Conservation (phyloP, 2,888 invertebrate genomes). For the Meiosimyza platycephala region DNA sequence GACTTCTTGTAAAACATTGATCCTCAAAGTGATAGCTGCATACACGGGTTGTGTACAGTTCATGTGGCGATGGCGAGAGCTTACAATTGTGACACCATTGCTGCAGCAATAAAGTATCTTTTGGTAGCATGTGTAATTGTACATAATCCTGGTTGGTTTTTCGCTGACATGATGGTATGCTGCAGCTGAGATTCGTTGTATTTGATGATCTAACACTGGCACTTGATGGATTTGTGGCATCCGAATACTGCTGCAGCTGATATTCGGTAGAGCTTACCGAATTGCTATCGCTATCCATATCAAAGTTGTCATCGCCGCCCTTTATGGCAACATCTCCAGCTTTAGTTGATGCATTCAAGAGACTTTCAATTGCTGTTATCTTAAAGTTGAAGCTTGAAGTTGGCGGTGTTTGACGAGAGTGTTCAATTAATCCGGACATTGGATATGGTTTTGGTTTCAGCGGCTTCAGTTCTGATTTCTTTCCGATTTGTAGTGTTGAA, state of each 20-base stretch:
- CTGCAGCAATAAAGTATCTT: constrained; percentile 32
- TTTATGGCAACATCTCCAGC: background rate
- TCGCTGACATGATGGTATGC: constrained; percentile 18
- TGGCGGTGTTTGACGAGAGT: background rate
- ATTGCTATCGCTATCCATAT: too few species aligned
- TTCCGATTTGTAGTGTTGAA: too few species aligned
- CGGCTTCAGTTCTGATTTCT: too few species aligned
- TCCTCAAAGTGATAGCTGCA: constrained; percentile 41
- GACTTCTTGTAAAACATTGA: constrained; percentile 38
- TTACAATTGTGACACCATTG: constrained; percentile 45
- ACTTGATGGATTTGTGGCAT: background rate
- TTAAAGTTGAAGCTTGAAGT: constrained; percentile 25
- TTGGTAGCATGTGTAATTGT: constrained; percentile 45
- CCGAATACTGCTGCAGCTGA: too few species aligned
- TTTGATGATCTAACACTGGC: background rate
- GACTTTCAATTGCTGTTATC: constrained; percentile 26
- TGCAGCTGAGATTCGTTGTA: constrained; percentile 16
- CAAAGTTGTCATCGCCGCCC: background rate
- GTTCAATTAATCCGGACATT: too few species aligned
- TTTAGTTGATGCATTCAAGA: background rate
- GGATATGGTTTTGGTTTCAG: too few species aligned
- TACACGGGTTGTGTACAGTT: constrained; percentile 36
- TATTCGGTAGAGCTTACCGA: constrained; percentile 13
- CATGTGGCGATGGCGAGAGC: constrained; percentile 15
- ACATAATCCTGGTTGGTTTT: constrained; percentile 29